phyloP scores from a whole-genome alignment of 2,113 vertebrate genomes.

The Plecotus auritus region DNA sequence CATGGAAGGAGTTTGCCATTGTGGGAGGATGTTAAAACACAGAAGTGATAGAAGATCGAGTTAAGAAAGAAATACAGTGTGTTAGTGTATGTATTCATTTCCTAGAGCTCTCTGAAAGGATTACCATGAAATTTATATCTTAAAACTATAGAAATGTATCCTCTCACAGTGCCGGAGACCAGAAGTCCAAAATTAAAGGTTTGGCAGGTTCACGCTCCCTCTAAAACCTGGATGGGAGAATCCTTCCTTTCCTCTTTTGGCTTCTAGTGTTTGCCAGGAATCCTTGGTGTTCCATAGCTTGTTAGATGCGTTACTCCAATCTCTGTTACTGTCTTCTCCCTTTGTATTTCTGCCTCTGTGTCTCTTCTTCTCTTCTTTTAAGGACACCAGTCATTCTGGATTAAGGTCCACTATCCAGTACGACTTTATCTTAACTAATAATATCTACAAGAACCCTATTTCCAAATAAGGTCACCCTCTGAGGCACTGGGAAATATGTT shows the following conservation, averaged over 20 bases:
- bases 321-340: not conserved
- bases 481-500: not conserved
- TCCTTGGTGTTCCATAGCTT: not conserved
- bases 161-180: not conserved
- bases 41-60: not conserved
- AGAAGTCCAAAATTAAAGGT: not conserved
- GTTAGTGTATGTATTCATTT: not conserved
- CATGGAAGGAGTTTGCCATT: fast-evolving
- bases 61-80: not conserved
- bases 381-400: not conserved
- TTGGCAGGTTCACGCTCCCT: not conserved
- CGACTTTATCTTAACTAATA: not conserved
- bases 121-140: not conserved
- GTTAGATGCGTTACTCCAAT: fast-evolving
- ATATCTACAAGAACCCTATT: not conserved
- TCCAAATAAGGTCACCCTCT: not conserved
- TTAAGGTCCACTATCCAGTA: not conserved
- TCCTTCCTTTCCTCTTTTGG: not conserved
- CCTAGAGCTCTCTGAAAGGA: not conserved
- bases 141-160: not conserved
- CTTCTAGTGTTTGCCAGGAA: not conserved
- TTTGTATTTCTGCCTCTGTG: not conserved
- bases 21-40: not conserved
- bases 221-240: not conserved
- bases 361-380: not conserved